These are phyloP conservation scores for Hippopotamus amphibius DNA, from an alignment of 2,113 vertebrate genomes.

Conservation along the genomic window DNA sequence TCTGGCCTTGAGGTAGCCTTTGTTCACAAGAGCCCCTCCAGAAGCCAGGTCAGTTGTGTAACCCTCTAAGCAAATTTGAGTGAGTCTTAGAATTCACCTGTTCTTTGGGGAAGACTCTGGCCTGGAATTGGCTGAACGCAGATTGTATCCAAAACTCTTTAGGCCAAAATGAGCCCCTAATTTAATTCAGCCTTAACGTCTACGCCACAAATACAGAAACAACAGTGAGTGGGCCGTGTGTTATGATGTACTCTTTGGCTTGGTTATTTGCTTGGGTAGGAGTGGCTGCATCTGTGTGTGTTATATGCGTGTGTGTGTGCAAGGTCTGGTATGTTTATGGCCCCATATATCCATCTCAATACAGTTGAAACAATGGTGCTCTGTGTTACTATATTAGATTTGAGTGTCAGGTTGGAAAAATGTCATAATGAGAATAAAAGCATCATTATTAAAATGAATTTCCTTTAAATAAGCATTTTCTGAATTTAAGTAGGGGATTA, in stretches of 20 bases:
- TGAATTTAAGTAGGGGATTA: conserved; percentile 6
- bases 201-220: not conserved
- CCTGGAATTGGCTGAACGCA: not conserved
- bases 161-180: not conserved
- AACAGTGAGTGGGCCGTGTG: not conserved
- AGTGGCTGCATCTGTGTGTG: not conserved
- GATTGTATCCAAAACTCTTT: not conserved
- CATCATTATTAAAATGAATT: conserved; percentile 54
- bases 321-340: not conserved
- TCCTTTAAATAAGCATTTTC: conserved; percentile 60
- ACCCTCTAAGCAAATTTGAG: not conserved
- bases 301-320: not conserved
- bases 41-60: not conserved
- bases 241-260: not conserved
- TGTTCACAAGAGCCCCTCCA: not conserved
- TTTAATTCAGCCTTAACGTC: conserved; percentile 20
- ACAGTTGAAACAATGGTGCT: conserved; percentile 49
- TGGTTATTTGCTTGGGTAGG: not conserved
- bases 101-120: not conserved
- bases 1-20: not conserved
- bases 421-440: conserved; percentile 29
- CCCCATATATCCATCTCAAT: not conserved
- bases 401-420: conserved; percentile 49
- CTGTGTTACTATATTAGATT: conserved; percentile 32
- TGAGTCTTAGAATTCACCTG: not conserved